These are phyloP conservation scores for Helicorthomorpha holstii DNA, from an alignment of 1,140 invertebrate species.

Conservation along the genomic window DNA sequence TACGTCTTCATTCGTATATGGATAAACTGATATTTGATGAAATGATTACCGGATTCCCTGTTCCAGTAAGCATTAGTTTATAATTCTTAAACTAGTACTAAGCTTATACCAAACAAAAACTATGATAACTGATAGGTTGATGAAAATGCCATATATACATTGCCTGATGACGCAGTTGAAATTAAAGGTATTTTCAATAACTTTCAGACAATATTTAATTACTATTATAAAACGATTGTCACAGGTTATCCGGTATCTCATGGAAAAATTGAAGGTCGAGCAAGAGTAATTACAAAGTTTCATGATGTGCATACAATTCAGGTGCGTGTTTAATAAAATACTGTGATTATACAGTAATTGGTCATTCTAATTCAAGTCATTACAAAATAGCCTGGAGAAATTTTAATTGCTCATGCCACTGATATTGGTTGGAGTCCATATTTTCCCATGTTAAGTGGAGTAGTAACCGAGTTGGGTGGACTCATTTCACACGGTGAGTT, in stretches of 20 bases:
- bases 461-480: constrained; percentile 70
- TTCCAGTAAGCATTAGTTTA: constrained; percentile 21
- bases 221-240: no score
- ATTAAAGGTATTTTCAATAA: background rate
- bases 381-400: constrained; percentile 46
- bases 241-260: constrained; percentile 49
- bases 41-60: constrained; percentile 32
- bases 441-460: constrained; percentile 57
- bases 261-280: constrained; percentile 43
- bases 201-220: no score
- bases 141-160: background rate
- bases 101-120: background rate
- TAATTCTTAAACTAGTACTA: background rate
- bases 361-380: no score
- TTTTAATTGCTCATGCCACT: constrained; percentile 57
- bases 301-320: constrained; percentile 25
- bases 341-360: no score
- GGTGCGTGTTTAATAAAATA: no score
- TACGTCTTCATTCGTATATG: constrained; percentile 23
- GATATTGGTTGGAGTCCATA: constrained; percentile 82
- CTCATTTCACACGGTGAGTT: constrained; percentile 59
- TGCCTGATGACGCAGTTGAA: background rate
- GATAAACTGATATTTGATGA: constrained; percentile 43
- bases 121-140: background rate
- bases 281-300: constrained; percentile 40